Conservation (phyloP, 2,113 vertebrate genomes). For the Muntiacus muntjak region DNA sequence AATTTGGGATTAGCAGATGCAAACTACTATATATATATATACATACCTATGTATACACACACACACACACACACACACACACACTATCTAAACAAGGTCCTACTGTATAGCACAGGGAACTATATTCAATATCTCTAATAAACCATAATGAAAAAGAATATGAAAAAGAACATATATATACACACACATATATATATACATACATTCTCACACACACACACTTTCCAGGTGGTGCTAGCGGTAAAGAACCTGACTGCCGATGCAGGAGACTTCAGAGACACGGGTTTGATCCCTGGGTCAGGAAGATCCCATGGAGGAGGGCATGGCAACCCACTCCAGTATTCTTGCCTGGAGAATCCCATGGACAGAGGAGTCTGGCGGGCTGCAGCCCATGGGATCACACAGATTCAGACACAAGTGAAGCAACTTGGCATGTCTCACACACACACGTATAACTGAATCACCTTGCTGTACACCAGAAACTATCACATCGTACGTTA, state of each 20-base stretch:
- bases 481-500: background rate
- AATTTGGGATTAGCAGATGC: background rate
- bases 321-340: background rate
- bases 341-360: background rate
- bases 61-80: fast-evolving
- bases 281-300: background rate
- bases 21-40: background rate
- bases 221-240: background rate
- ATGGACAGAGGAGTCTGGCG: background rate
- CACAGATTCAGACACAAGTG: background rate
- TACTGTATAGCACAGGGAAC: background rate
- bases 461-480: background rate
- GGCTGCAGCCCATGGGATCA: background rate
- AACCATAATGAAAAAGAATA: background rate
- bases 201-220: background rate
- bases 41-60: fast-evolving
- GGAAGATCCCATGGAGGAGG: background rate
- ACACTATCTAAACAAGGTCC: background rate
- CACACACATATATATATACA: background rate
- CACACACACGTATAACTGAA: background rate
- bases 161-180: background rate
- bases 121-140: background rate
- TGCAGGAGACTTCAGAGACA: background rate
- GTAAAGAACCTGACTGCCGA: background rate
- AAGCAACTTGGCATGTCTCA: background rate